Evolutionary conservation across 2,888 invertebrate genomes (phyloP).

Genomic region (Polydesmus complanatus): DNA sequence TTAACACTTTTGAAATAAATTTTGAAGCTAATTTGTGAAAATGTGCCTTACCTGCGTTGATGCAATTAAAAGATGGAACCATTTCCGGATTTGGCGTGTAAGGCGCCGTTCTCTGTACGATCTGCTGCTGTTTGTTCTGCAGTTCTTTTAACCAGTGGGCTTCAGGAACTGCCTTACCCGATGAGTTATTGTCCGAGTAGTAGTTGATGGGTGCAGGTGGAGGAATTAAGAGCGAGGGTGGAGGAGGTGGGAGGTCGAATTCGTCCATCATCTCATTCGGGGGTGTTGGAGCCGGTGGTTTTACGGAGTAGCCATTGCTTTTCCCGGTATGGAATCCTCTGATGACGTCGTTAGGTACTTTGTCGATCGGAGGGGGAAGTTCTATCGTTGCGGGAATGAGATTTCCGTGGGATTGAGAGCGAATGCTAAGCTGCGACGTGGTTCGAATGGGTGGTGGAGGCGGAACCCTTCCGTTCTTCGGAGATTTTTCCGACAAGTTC

Average conservation of each 20-base stretch:
- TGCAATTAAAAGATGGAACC: neutral
- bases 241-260: neutral
- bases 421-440: conserved; percentile 54
- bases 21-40: neutral
- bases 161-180: conserved; percentile 36
- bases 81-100: neutral
- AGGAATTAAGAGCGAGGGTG: neutral
- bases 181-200: neutral
- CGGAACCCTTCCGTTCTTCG: conserved; percentile 74
- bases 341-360: neutral
- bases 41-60: neutral
- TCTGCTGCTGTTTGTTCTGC: conserved; percentile 51
- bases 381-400: neutral
- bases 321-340: neutral
- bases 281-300: neutral
- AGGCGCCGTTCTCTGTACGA: conserved; percentile 28
- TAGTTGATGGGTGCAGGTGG: neutral
- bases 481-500: conserved; percentile 54
- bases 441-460: conserved; percentile 66
- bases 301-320: neutral
- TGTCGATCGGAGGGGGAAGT: neutral
- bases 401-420: conserved; percentile 13
- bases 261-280: neutral
- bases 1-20: neutral
- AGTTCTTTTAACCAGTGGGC: conserved; percentile 62